Base-by-base conservation (phyloP, 2,888 invertebrate species). In the Drosophila kanekoi region DNA sequence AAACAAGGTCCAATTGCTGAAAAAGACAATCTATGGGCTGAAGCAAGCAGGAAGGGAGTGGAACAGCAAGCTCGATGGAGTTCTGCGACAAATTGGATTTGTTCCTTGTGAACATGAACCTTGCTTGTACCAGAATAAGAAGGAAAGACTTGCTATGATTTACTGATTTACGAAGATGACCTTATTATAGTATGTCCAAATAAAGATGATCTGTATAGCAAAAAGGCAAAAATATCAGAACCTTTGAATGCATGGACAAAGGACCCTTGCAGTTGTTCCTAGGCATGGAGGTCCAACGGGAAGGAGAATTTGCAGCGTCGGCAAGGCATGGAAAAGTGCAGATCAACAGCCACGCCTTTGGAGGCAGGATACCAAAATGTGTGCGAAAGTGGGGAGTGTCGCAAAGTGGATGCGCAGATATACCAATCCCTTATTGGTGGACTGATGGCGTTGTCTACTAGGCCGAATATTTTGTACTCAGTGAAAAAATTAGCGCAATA, bases 131-230 rank as follows among this genome's bases (percentile, higher is more conserved):
- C 8, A 28, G 5, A 28, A 13, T 23, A 49, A 11, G 58, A 49
- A 11, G 41, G 48, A 6, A 5, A 14, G 28, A 4, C 16, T 52
- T 3, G 14, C 13, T 6, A 6, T 53, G 33, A 61, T 53, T n/a
- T n/a, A 1, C 14, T 61, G 5, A 52, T 61, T 3, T 61, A 61
- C n/a, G 52, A 47, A 6, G 53, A 61, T 40, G 52, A 53, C 23
- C 37, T 61, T 2, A 23, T 61, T 23, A 47, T 53, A 33, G 53
- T 16, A 40, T 40, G 16, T 40, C 10, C 10, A 40, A 10, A 14
- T 14, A 16, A 40, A 10, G 14, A 40, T 1, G 53, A 41, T 8
- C 5, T 61, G n/a, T 11, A 23, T 14, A 47, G 10, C 11, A 41
- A 45, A 4, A 61, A 35, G 8, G 2, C 5, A 1, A 18, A 11